Conservation (phyloP, 2,113 vertebrate species). For the Tetrao urogallus region DNA sequence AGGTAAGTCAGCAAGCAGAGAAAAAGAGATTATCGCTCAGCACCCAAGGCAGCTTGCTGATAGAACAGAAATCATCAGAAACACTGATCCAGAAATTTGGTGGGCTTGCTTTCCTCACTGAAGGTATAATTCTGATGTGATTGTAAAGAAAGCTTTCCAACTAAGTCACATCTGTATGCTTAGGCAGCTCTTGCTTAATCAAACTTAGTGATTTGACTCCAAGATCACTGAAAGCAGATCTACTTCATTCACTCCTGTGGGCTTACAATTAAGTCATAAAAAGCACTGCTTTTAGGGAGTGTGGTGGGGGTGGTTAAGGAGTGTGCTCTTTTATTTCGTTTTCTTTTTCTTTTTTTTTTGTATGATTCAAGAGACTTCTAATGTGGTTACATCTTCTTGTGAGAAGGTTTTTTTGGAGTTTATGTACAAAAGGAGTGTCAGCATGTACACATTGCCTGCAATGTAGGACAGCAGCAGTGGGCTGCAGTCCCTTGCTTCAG, state of each 20-base stretch:
- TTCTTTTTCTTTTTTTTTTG: not conserved
- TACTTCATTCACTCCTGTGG: not conserved
- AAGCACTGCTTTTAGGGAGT: not conserved
- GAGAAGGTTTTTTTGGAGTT: slow-evolving; percentile 13
- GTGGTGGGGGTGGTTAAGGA: not conserved
- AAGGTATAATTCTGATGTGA: not conserved
- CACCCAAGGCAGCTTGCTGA: not conserved
- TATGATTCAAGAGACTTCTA: slow-evolving; percentile 5
- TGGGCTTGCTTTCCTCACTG: not conserved
- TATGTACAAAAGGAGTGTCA: not conserved
- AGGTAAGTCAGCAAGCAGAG: slow-evolving; percentile 4
- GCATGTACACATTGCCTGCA: not conserved
- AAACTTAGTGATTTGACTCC: not conserved
- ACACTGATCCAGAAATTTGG: not conserved
- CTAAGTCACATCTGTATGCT: not conserved
- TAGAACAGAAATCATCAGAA: not conserved
- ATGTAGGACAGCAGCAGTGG: not conserved
- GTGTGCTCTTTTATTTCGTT: not conserved
- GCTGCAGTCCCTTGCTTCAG: not conserved
- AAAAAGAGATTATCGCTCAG: not conserved
- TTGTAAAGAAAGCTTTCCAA: not conserved
- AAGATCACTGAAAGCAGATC: not conserved
- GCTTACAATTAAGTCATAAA: not conserved
- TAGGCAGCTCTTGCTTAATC: not conserved
- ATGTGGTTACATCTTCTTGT: slow-evolving; percentile 40